These are phyloP conservation scores for Rotaria socialis DNA, from an alignment of 2,888 invertebrate genomes.

Conservation along the genomic window DNA sequence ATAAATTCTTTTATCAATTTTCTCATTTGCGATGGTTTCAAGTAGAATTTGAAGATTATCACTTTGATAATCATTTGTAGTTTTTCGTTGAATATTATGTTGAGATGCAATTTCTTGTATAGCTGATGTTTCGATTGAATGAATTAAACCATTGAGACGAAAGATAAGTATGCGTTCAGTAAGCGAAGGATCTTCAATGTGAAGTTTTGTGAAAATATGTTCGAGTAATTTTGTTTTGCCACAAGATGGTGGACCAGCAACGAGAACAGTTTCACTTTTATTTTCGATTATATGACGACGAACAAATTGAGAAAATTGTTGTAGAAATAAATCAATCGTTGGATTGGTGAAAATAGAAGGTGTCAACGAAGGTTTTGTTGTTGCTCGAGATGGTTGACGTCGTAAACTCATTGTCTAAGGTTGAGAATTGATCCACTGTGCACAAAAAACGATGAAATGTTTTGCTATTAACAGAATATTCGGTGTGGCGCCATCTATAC, in stretches of 20 bases:
- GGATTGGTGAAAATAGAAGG: neutral
- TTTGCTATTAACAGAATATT: neutral
- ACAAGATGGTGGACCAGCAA: constrained; percentile 18
- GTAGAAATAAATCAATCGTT: constrained; percentile 4
- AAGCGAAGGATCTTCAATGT: neutral
- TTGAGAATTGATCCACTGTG: too few species aligned
- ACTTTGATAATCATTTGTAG: neutral
- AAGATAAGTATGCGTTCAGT: neutral
- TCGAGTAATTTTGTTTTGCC: constrained; percentile 32
- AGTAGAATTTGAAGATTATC: constrained; percentile 27
- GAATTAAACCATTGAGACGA: constrained; percentile 11
- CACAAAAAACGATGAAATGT: too few species aligned
- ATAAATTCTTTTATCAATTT: neutral
- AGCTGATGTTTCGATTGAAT: constrained; percentile 22
- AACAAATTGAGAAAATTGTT: constrained; percentile 11
- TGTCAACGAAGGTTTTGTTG: neutral
- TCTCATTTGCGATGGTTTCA: neutral
- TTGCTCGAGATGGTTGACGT: neutral
- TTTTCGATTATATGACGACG: neutral
- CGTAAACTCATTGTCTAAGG: neutral
- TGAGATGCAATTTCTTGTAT: neutral
- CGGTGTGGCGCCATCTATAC: neutral
- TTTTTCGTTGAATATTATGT: neutral
- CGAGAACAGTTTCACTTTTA: constrained; percentile 1
- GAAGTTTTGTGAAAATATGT: neutral